Evolutionary conservation across 1,140 invertebrate species (phyloP), one percentile per base, ranked within the genome.

Genomic region (Drosophila nebulosa): DNA sequence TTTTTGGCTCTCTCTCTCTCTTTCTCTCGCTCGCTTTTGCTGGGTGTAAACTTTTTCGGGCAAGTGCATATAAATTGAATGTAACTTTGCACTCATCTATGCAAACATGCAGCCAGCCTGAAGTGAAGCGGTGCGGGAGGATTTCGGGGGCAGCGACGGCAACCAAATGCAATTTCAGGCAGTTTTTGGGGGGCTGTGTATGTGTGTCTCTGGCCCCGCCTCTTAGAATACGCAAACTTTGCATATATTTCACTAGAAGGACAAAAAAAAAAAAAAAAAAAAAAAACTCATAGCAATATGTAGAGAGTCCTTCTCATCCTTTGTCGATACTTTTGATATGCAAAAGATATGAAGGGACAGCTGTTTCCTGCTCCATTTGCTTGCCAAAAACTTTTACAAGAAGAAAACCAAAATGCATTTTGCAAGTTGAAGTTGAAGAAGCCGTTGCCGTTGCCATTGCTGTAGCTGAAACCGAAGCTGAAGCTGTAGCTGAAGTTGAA

Each of bases 301-400:
- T 46, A 42, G 63, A 16, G 56, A 75, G 61, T 26, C 22, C 36
- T 30, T 59, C 61, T 32, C 21, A 26, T 62, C 68, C 68, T 62
- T 64, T 83, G 71, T 69, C 81, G 83, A 86, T 86, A 88, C 81
- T 86, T 80, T 69, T 86, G 81, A 86, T 86, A 86, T 86, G 81
- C 81, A 86, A 86, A 88, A 86, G 81, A 86, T 86, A 86, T 86
- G 78, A 88, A 86, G 83, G 81, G 81, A 81, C 81, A 86, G 81
- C 81, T 86, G 81, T 86, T 86, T 86, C 81, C 81, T 86, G 81
- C 81, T 86, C 81, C 81, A 86, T 86, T 86, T 86, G 78, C 81
- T 86, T 86, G 78, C 74, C 78, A 69, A 86, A 86, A 86, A 86
- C 74, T 86, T 86, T 88, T 81, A 36, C 74, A 76, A 88, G 70